These are phyloP conservation scores for Gortyna flavago DNA, from an alignment of 2,888 invertebrate species.

Conservation along the genomic window DNA sequence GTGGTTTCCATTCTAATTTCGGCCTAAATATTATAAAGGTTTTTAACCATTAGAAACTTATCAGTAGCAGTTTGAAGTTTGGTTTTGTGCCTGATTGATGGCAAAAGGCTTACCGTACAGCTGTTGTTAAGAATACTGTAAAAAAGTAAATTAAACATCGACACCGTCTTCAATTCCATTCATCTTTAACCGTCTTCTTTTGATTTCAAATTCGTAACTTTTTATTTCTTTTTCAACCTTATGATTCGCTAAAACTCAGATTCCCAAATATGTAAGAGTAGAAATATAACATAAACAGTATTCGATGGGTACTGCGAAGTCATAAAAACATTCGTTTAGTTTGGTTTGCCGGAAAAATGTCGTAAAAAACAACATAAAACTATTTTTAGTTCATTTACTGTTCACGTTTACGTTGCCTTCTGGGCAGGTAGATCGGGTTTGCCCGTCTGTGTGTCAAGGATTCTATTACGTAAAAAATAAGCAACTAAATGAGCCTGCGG, in stretches of 20 bases:
- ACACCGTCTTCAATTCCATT: background rate
- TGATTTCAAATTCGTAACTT: background rate
- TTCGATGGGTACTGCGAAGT: conserved; percentile 24
- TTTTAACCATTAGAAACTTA: no score
- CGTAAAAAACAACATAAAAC: conserved; percentile 44
- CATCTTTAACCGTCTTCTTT: no score
- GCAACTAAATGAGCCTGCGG: background rate
- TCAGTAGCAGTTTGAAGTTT: no score
- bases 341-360: conserved; percentile 35
- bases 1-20: no score
- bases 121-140: no score
- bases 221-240: background rate
- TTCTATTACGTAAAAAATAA: conserved; percentile 6
- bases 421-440: conserved; percentile 22
- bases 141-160: background rate
- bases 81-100: no score
- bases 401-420: conserved; percentile 36
- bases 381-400: conserved; percentile 46
- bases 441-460: background rate
- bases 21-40: no score
- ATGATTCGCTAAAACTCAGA: conserved; percentile 14
- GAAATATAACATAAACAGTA: conserved; percentile 27
- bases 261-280: conserved; percentile 32
- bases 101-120: no score
- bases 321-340: conserved; percentile 51